Base-by-base conservation (phyloP, 1,140 invertebrate species). In the Octopus sinensis region DNA sequence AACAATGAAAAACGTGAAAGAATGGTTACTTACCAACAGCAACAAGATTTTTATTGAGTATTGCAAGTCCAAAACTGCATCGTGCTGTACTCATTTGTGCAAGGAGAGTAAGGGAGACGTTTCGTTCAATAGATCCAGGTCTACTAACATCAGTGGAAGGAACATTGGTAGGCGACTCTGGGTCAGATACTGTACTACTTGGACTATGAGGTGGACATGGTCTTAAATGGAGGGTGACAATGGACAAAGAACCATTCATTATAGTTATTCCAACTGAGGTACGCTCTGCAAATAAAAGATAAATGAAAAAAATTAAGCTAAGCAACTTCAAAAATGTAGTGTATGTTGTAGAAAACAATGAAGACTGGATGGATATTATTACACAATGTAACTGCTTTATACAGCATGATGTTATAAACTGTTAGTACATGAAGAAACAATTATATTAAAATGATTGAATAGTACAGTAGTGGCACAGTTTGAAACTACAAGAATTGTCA, bases 11-110 rank as follows among this genome's bases (percentile, higher is more conserved):
- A 17, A 73, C 5, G 30, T 10, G 13, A 23, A 73, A 6, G 30
- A 5, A 13, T n/a, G 6, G 5, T 73, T 73, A 73, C 68, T 90
- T 88, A 94, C 94, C 95, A 89, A 94, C 95, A 43, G 95, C 94
- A 82, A 96, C 90, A 2, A 96, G 89, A 77, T 92, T 92, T 52
- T 93, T 93, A 81, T 94, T 92, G 17, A 95, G 88, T 84, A 94
- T 93, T 53, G 93, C 93, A 81, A 94, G 93, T 9, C 95, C 95
- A 78, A 94, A 92, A n/a, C 94, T 93, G 90, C 95, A 95, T 82
- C 95, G 92, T 6, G 93, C 92, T 53, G 91, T 92, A 68, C 91
- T 92, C 94, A 95, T 95, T 17, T 92, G 92, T 5, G 93, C 92
- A 53, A 95, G 87, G 5, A 92, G 92, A 81, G 82, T 86, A n/a